Evolutionary conservation across 2,888 invertebrate species (phyloP).

Genomic region (Amphipoea oculea): DNA sequence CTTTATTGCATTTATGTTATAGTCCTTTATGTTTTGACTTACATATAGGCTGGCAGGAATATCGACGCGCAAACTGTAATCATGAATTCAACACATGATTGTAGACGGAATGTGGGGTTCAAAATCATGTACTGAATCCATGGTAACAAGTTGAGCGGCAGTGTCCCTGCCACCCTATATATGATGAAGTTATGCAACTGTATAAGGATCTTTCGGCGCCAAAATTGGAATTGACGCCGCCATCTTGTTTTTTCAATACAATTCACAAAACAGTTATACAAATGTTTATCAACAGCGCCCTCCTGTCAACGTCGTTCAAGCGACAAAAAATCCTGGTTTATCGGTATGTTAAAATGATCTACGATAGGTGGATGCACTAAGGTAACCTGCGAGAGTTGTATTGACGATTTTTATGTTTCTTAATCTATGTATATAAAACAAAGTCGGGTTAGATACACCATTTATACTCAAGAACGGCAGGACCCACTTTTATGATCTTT

Average conservation of each 20-base stretch:
- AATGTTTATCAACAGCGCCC: background rate
- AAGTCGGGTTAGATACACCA: too few species aligned
- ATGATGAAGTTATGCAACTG: background rate
- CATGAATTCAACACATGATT: too few species aligned
- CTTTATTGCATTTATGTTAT: conserved; percentile 10
- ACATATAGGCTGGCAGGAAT: background rate
- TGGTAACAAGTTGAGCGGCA: too few species aligned
- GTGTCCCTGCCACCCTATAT: background rate
- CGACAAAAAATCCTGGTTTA: background rate
- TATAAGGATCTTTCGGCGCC: background rate
- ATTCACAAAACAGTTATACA: background rate
- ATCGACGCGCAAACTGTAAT: too few species aligned
- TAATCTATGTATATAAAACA: too few species aligned
- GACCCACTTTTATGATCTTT: too few species aligned
- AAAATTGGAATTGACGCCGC: background rate
- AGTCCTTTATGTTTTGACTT: background rate
- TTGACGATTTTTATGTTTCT: too few species aligned
- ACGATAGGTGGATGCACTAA: too few species aligned
- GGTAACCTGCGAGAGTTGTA: too few species aligned
- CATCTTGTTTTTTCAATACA: background rate
- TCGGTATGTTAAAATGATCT: background rate
- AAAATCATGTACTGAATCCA: too few species aligned
- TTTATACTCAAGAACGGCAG: too few species aligned
- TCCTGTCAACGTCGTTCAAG: background rate
- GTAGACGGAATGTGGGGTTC: too few species aligned